Base-by-base conservation (phyloP, 2,888 invertebrate species). In the Trichopoda pennipes region DNA sequence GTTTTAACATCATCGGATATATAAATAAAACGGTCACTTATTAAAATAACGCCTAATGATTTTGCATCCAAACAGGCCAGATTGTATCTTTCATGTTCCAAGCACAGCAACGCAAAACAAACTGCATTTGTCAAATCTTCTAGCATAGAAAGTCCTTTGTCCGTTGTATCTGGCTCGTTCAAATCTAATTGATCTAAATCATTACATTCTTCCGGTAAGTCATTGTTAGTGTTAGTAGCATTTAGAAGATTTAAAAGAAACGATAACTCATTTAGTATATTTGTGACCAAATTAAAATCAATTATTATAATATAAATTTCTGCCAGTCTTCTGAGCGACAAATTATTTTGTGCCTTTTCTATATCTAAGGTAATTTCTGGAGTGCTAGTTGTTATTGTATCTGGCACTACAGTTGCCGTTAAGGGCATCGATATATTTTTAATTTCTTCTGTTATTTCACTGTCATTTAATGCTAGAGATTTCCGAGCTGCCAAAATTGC, bases 31-130 rank as follows among this genome's bases (percentile, higher is more conserved):
- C 94, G 92, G 69, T 93, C 93, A 88, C 95, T 95, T 84, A 95
- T 94, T 0, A 93, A 92, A 1, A 96, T 90, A 23, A 94, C 92
- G 85, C 94, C 93, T 44, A 97, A 88, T 0, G 95, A 94, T 21
- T 89, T 91, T 2, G 86, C 80, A 85, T 91, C 91, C 17, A 91
- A 84, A 16, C 93, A 91, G 81, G 92, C 91, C 8, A 96, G 87
- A 16, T 94, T 86, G n/a, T 91, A 88, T 51, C 92, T 90, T 84
- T 94, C 93, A 32, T 92, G 91, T 88, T 93, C 93, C 35, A 97
- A 90, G 1, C 95, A 93, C 75, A 92, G 92, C 0, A 94, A 91
- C 23, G 96, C 94, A 91, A 97, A 97, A 91, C 95, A 96, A 3
- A 96, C 93, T 86, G 95, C 94, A 88, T 97, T 95, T 83, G 95